Evolutionary conservation across 2,113 vertebrate genomes (phyloP), one percentile per base, ranked within the genome.

Genomic region (Callithrix jacchus): DNA sequence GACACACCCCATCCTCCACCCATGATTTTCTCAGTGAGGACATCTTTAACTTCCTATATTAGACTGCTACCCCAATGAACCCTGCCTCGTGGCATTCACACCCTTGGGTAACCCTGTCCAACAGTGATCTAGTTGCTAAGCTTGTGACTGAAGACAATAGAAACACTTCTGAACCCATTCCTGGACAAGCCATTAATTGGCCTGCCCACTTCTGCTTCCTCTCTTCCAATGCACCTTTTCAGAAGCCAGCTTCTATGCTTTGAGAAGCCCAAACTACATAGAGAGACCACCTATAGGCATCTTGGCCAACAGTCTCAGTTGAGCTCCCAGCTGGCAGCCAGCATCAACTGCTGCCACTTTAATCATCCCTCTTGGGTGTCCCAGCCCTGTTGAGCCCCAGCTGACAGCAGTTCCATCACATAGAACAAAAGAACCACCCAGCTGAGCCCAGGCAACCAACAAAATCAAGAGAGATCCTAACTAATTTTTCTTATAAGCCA

Each of bases 331-430:
- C 14, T 92, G 32, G 37, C 52, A 85, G 30, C 61, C 77, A 30
- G 32, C 27, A 25, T 40, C 35, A 18, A 42, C 5, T 49, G 16
- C 47, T 23, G 23, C 20, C 66, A 40, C 9, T 30, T 16, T 40
- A 66, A 21, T 40, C 61, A 20, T 3, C 1, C 6, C 32, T 42
- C 54, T 76, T 37, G 49, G 27, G 6, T 88, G 40, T 76, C 66
- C 52, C 8, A 49, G 21, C 20, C 18, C 25, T 13, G 47, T 23
- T 25, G 49, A 45, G 17, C 10, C 30, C 27, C 8, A 11, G 2
- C 9, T 7, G 2, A 45, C 2, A 40, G 23, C 0, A 52, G 27
- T 13, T 37, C 7, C 14, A 25, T 42, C 37, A 58, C 0, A 0
- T 8, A 40, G 35, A 45, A 81, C 27, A 81, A 47, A 91, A 93